These are phyloP conservation scores for Leptestheria dahalacensis DNA, from an alignment of 1,140 invertebrate genomes.

Conservation along the genomic window DNA sequence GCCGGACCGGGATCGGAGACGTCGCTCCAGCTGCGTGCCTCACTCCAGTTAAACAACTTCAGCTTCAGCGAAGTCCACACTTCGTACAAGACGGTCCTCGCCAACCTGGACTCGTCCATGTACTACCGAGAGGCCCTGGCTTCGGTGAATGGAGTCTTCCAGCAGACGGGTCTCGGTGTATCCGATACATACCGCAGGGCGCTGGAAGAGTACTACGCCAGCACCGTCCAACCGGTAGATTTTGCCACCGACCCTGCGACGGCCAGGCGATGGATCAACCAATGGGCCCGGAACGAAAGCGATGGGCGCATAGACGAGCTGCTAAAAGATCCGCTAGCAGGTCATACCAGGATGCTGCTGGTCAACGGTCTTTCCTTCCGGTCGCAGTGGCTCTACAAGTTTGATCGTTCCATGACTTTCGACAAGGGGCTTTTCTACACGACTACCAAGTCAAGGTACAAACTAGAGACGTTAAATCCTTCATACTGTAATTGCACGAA, in stretches of 20 bases:
- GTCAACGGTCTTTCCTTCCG: slow-evolving; percentile 22
- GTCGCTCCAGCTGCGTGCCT: slow-evolving; percentile 21
- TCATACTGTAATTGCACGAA: too few relatives aligned
- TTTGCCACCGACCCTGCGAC: slow-evolving; percentile 19
- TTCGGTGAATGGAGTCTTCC: slow-evolving; percentile 22
- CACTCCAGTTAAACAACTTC: slow-evolving; percentile 23
- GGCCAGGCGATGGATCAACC: slow-evolving; percentile 21
- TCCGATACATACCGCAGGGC: slow-evolving; percentile 18
- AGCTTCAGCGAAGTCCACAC: slow-evolving; percentile 20
- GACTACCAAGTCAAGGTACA: slow-evolving; percentile 20
- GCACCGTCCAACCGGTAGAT: slow-evolving; percentile 22
- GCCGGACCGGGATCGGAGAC: slow-evolving; percentile 22
- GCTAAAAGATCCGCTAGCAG: slow-evolving; percentile 19
- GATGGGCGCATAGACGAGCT: slow-evolving; percentile 20
- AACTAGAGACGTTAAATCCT: too few relatives aligned
- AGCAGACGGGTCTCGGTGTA: slow-evolving; percentile 20
- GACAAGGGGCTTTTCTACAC: slow-evolving; percentile 26
- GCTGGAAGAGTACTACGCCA: slow-evolving; percentile 23
- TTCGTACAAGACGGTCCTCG: slow-evolving; percentile 17
- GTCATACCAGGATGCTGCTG: slow-evolving; percentile 21
- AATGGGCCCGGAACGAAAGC: slow-evolving; percentile 23
- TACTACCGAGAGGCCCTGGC: slow-evolving; percentile 20
- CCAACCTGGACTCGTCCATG: slow-evolving; percentile 14
- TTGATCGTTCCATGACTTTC: slow-evolving; percentile 24
- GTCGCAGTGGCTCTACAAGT: slow-evolving; percentile 25